Conservation (phyloP, 2,888 invertebrate genomes). For the Stenichneumon culpator region DNA sequence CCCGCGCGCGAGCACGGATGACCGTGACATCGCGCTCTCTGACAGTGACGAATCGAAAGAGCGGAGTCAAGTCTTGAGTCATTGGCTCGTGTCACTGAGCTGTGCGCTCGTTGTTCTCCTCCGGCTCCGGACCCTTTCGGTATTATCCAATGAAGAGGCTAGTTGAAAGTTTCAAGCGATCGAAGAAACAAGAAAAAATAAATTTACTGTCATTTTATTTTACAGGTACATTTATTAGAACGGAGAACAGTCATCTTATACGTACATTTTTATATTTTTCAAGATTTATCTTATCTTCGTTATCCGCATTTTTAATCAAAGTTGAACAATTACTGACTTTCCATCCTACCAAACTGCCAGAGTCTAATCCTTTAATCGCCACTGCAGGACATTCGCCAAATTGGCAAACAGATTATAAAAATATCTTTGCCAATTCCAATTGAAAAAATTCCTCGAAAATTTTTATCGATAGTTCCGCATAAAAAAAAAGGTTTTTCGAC, state of each 20-base stretch:
- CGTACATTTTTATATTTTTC: not conserved
- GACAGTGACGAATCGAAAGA: conserved; percentile 85
- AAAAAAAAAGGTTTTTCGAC: not conserved
- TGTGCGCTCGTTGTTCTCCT: conserved; percentile 44
- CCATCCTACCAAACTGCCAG: not conserved
- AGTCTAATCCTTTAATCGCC: not conserved
- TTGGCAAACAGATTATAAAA: not conserved
- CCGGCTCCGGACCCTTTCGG: conserved; percentile 54
- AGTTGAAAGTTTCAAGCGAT: conserved; percentile 2
- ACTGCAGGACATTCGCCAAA: not conserved
- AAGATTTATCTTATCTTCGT: not conserved
- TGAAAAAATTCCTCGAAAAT: not conserved
- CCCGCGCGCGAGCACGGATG: conserved; percentile 68
- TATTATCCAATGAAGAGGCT: conserved; percentile 3
- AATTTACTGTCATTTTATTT: not conserved
- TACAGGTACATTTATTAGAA: not conserved
- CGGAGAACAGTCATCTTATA: not conserved
- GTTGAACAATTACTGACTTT: not conserved
- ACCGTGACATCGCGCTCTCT: conserved; percentile 83
- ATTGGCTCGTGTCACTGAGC: conserved; percentile 71
- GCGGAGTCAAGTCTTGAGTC: conserved; percentile 83
- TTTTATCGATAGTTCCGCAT: not conserved
- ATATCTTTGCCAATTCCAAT: not conserved
- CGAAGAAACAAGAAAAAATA: not conserved
- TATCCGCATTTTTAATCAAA: no score